Conservation (phyloP, 2,797 vertebrate genomes). For the Schizopygopsis malacanthus region DNA sequence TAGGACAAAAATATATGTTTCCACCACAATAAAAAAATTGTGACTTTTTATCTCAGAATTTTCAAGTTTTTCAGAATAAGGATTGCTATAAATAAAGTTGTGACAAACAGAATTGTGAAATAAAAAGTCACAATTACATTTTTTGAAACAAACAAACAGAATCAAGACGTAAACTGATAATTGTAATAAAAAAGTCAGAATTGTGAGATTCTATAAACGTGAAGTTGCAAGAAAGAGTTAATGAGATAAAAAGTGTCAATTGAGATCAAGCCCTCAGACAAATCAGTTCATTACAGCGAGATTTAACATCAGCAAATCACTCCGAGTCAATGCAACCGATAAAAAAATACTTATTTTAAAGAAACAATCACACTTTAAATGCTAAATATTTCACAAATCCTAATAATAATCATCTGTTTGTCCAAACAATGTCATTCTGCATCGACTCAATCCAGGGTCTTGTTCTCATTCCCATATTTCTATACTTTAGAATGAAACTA, state of each 20-base stretch:
- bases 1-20: background rate
- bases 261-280: conserved; percentile 62
- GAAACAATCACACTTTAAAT: background rate
- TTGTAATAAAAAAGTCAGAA: background rate
- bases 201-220: background rate
- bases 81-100: background rate
- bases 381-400: background rate
- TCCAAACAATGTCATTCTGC: background rate
- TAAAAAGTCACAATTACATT: background rate
- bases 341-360: background rate
- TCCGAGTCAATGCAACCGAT: background rate
- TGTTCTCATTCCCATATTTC: background rate
- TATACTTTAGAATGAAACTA: background rate
- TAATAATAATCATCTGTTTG: background rate
- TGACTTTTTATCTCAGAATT: background rate
- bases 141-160: background rate
- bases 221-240: background rate
- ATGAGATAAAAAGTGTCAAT: background rate
- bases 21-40: background rate
- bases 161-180: background rate
- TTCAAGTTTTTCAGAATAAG: background rate
- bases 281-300: conserved; percentile 55
- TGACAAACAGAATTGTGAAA: background rate
- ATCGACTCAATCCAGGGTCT: background rate
- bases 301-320: background rate